These are phyloP conservation scores for Sebastes schlegelii DNA, from an alignment of 2,113 vertebrate species.

Conservation along the genomic window DNA sequence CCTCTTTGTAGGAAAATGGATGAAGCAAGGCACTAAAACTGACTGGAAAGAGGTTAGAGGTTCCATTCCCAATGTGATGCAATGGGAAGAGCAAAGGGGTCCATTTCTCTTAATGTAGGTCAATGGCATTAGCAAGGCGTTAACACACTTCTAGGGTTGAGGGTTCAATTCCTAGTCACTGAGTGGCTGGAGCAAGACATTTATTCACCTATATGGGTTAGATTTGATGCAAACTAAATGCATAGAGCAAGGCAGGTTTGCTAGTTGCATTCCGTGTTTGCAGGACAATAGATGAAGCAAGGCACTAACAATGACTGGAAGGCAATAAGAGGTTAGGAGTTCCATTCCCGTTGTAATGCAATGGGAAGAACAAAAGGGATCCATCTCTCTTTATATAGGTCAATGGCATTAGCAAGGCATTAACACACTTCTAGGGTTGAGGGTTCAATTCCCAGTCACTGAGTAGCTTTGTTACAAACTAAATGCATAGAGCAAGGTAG, in stretches of 20 bases:
- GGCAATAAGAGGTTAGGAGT: neutral
- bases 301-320: neutral
- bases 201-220: too few relatives aligned
- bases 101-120: neutral
- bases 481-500: neutral
- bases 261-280: neutral
- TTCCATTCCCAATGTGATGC: neutral
- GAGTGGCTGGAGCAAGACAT: too few relatives aligned
- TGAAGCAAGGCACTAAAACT: neutral
- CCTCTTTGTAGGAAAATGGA: neutral
- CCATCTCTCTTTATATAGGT: neutral
- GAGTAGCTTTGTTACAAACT: neutral
- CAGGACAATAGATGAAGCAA: neutral
- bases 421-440: neutral
- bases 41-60: neutral
- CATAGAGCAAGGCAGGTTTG: neutral
- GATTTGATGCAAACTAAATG: neutral
- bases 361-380: neutral
- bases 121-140: neutral
- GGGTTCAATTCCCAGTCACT: neutral
- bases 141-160: neutral
- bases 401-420: neutral
- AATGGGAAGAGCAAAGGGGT: neutral
- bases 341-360: neutral
- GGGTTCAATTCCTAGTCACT: neutral